Evolutionary conservation across 2,797 vertebrate genomes (phyloP), one percentile per base, ranked within the genome.

Genomic region (Cephalopachus bancanus): DNA sequence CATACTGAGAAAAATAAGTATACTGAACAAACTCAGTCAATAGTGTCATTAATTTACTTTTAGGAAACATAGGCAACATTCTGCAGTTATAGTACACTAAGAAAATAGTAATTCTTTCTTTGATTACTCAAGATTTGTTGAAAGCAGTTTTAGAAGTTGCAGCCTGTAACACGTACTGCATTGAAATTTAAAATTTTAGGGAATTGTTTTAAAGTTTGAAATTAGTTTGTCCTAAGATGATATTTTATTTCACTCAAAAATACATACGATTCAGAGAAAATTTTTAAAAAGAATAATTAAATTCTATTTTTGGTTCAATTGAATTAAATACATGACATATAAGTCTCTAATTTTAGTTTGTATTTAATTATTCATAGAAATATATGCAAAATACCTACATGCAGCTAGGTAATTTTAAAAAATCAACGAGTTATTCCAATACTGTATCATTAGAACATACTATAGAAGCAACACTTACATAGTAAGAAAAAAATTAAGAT

Each of bases 31-130:
- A 89, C 20, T 89, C 14, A 78, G 30, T 83, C 20, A 93, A 6
- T 95, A 86, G 22, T 7, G 53, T 76, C 49, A 95, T 91, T 92
- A 92, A 83, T 84, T 91, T 78, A 51, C 37, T 81, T 96, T 95
- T 65, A 65, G 53, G 6, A 88, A 95, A 55, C 12, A 6, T 85
- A 44, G 44, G 37, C 24, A 92, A 64, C 95, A 67, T 65, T 92
- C 9, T 76, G 7, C 15, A 44, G 19, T 71, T 94, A 20, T 51
- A 37, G 10, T 65, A n/a, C 10, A 44, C 16, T 91, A 80, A 76
- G 24, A 88, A 95, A 86, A 49, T 6, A 71, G 11, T 69, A 92
- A 17, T 69, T 65, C 60, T 78, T 69, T 0, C 15, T 69, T 69
- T 33, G 16, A 71, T 83, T 87, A 10, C 7, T 55, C 7, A 76